These are phyloP conservation scores for Catocala sponsa DNA, from an alignment of 2,888 invertebrate species.

Conservation along the genomic window DNA sequence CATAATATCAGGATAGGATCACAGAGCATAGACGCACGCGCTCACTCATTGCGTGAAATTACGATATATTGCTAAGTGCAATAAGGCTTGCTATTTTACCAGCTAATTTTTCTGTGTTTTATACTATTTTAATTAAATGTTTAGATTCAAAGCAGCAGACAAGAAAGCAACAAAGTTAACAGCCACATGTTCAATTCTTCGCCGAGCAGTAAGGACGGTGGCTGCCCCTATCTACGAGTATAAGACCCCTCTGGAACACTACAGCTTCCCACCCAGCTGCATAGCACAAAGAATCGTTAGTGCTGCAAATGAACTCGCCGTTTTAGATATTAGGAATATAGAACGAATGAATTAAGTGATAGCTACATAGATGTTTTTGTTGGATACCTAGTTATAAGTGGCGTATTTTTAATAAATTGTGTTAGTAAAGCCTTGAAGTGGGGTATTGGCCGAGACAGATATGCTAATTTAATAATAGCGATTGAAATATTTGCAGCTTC, in stretches of 20 bases:
- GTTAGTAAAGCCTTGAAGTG: too few species aligned
- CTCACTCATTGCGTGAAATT: too few species aligned
- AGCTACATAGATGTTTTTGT: background rate
- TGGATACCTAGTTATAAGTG: background rate
- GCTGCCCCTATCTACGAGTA: slow-evolving; percentile 62
- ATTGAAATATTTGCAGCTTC: too few species aligned
- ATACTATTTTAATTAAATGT: slow-evolving; percentile 4
- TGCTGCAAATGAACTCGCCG: slow-evolving; percentile 53
- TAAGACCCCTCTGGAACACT: slow-evolving; percentile 65
- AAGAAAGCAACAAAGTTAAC: slow-evolving; percentile 58
- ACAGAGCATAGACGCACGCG: too few species aligned
- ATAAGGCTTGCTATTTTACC: too few species aligned
- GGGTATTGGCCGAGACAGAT: too few species aligned
- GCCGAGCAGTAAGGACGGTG: slow-evolving; percentile 63
- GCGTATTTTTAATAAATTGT: too few species aligned
- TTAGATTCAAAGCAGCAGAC: slow-evolving; percentile 62
- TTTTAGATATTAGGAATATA: slow-evolving; percentile 44
- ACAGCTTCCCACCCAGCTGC: slow-evolving; percentile 57
- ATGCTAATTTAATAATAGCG: too few species aligned
- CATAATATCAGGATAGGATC: too few species aligned
- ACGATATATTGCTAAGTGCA: too few species aligned
- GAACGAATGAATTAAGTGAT: slow-evolving; percentile 22
- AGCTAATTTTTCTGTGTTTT: too few species aligned
- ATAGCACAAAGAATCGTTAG: slow-evolving; percentile 64
- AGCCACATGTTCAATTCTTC: slow-evolving; percentile 55